phyloP scores from a whole-genome alignment of 2,113 vertebrate species.

The Vulpes vulpes region DNA sequence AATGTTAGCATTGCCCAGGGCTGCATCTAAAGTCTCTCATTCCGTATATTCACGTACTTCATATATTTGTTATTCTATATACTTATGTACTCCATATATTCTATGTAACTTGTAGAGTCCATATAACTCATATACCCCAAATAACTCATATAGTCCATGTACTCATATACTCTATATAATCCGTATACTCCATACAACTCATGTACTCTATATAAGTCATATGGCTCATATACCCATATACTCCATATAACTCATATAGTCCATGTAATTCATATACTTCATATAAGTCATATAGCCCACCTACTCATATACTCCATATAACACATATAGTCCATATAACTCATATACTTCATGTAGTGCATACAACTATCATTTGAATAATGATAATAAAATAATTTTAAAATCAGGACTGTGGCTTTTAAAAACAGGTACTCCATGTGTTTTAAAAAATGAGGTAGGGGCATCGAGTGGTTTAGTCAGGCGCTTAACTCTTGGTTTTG shows the following conservation, averaged over 20 bases:
- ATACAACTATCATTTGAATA: not conserved
- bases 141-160: not conserved
- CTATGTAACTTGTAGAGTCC: not conserved
- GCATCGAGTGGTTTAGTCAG: not conserved
- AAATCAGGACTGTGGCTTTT: not conserved
- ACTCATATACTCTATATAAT: not conserved
- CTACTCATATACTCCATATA: not conserved
- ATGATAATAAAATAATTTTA: not conserved
- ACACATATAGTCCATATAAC: not conserved
- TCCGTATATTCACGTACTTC: not conserved
- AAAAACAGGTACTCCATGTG: not conserved
- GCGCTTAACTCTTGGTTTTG: not conserved
- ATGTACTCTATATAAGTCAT: too few relatives aligned
- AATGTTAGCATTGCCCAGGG: not conserved
- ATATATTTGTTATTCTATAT: not conserved
- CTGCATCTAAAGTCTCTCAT: not conserved
- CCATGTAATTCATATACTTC: not conserved
- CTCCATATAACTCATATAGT: not conserved
- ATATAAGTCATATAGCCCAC: not conserved
- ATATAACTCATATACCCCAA: not conserved
- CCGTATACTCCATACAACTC: too few relatives aligned
- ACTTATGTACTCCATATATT: not conserved
- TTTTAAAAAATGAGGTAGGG: not conserved
- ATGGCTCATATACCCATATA: not conserved
- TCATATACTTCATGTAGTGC: not conserved